Conservation (phyloP, 2,797 vertebrate genomes). For the Furcifer pardalis region DNA sequence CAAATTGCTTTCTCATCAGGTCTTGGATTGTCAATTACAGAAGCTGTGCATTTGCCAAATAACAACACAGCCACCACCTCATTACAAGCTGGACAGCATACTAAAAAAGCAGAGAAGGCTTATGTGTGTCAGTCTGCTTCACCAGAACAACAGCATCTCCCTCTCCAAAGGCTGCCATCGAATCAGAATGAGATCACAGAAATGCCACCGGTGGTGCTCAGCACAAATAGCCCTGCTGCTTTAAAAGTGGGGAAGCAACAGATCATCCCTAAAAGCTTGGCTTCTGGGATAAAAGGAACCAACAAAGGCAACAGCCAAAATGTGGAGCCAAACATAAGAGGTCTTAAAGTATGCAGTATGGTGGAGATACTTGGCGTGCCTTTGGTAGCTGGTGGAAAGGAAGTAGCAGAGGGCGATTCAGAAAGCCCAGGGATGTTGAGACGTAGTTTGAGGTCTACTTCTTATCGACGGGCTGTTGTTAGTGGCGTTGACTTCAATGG, state of each 20-base stretch:
- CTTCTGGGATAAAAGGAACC: conserved; percentile 75
- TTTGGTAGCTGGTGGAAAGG: conserved; percentile 72
- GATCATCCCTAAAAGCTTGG: conserved; percentile 89
- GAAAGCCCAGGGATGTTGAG: conserved; percentile 80
- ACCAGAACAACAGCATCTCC: conserved; percentile 51
- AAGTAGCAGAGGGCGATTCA: conserved; percentile 73
- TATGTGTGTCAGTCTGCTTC: not conserved
- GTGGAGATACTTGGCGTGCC: conserved; percentile 78
- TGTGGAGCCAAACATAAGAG: conserved; percentile 74
- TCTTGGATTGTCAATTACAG: conserved; percentile 36
- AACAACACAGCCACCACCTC: conserved; percentile 3
- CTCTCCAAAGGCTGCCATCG: conserved; percentile 52
- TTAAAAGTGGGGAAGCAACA: conserved; percentile 90
- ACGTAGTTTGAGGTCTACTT: conserved; percentile 90
- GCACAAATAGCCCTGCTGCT: conserved; percentile 87
- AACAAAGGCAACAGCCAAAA: conserved; percentile 63
- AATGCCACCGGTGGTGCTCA: conserved; percentile 78
- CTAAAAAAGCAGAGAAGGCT: conserved; percentile 12
- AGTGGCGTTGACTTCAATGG: conserved; percentile 85
- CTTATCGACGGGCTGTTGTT: conserved; percentile 91
- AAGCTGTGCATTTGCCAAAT: conserved; percentile 17
- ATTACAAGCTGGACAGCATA: conserved; percentile 30
- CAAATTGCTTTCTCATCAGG: conserved; percentile 60
- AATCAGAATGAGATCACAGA: conserved; percentile 52
- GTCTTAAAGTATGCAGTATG: conserved; percentile 85